Conservation (phyloP, 1,140 invertebrate genomes). For the Agrypnia vestita region DNA sequence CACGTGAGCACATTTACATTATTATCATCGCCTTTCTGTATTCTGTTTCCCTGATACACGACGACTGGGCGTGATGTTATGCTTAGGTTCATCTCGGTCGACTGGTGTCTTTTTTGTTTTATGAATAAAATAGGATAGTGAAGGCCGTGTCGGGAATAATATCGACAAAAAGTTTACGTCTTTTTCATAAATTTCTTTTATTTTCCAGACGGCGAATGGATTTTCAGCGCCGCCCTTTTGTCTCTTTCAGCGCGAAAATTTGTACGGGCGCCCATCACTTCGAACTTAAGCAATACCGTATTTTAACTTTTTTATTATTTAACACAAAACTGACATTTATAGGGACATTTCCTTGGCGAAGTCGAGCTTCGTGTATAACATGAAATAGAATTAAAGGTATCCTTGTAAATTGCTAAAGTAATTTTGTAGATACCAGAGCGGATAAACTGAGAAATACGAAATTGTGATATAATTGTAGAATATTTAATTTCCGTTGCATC, state of each 20-base stretch:
- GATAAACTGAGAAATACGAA: too few species aligned
- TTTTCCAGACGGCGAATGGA: constrained; percentile 24
- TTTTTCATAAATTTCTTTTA: constrained; percentile 47
- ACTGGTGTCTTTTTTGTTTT: constrained; percentile 53
- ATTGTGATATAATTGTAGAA: too few species aligned
- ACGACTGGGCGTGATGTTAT: constrained; percentile 57
- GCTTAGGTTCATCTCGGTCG: constrained; percentile 50
- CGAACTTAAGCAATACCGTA: constrained; percentile 11
- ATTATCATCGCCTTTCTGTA: constrained; percentile 60
- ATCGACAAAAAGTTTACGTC: constrained; percentile 44
- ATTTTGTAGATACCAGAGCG: too few species aligned
- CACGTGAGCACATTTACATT: constrained; percentile 61
- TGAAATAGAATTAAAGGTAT: too few species aligned
- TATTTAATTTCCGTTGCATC: too few species aligned
- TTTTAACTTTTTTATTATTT: constrained; percentile 19
- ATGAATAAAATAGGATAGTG: constrained; percentile 55
- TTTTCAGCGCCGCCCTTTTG: background rate
- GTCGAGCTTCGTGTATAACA: too few species aligned
- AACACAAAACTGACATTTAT: background rate
- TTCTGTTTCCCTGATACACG: constrained; percentile 60
- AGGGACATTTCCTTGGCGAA: too few species aligned
- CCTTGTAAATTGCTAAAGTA: too few species aligned
- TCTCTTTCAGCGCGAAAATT: constrained; percentile 21
- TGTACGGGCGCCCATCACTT: background rate
- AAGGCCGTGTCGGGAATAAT: constrained; percentile 51